Evolutionary conservation across 2,113 vertebrate genomes (phyloP).

Genomic region (Aix galericulata): DNA sequence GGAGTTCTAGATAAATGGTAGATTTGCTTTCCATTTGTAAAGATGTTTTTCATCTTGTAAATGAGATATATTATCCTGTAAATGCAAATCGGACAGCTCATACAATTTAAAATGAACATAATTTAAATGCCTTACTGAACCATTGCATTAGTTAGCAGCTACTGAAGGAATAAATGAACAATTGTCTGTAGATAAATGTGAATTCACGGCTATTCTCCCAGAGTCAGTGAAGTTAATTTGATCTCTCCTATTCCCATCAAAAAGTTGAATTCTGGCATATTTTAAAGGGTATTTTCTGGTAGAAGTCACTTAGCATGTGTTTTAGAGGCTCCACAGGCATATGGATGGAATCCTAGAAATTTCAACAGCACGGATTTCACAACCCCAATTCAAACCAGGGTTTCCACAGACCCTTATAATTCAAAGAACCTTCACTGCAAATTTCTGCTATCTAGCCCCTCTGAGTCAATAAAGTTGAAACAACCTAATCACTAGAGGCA

Average conservation of each 20-base stretch:
- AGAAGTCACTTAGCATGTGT: not conserved
- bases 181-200: not conserved
- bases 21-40: not conserved
- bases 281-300: not conserved
- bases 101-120: not conserved
- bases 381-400: conserved; percentile 4
- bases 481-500: not conserved
- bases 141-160: accelerated
- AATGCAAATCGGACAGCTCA: not conserved
- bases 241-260: not conserved
- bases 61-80: not conserved
- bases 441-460: conserved; percentile 7
- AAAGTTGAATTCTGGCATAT: not conserved
- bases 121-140: not conserved
- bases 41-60: not conserved
- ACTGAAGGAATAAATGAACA: not conserved
- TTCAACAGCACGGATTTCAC: conserved; percentile 16
- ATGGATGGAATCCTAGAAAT: conserved; percentile 10
- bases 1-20: not conserved
- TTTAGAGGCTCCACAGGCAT: not conserved
- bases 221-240: not conserved
- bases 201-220: not conserved
- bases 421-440: not conserved
- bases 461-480: conserved; percentile 27
- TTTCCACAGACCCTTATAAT: not conserved